These are phyloP conservation scores for Oceanodroma leucorhoa DNA, from an alignment of 2,797 vertebrate genomes.

Conservation along the genomic window DNA sequence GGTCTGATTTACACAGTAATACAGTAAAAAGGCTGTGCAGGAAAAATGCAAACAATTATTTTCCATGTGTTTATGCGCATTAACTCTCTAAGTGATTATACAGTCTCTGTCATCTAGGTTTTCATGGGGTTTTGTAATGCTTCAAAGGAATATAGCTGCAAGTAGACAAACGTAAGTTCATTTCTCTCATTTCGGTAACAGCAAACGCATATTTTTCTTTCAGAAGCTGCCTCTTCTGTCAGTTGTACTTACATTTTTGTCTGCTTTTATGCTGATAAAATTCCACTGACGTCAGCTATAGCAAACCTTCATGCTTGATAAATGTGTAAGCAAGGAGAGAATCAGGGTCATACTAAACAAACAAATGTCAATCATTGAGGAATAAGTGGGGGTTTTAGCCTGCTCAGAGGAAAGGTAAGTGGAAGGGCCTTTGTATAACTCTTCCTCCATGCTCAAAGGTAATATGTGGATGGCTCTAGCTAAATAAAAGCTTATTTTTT, in stretches of 20 bases:
- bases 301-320: neutral
- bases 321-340: neutral
- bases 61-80: conserved; percentile 37
- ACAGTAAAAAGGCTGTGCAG: neutral
- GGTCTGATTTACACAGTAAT: conserved; percentile 39
- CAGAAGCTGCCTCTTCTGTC: conserved; percentile 2
- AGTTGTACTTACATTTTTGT: neutral
- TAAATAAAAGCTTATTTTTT: neutral
- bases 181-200: neutral
- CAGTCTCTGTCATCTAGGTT: neutral
- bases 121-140: neutral
- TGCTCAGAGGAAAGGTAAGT: neutral
- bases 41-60: conserved; percentile 21
- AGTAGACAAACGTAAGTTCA: neutral
- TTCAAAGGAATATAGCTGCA: conserved; percentile 24
- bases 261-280: conserved; percentile 19
- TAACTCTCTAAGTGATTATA: conserved; percentile 42
- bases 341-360: neutral
- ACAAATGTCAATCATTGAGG: neutral
- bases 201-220: conserved; percentile 1
- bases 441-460: neutral
- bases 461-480: neutral
- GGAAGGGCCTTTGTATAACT: neutral
- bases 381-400: neutral
- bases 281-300: neutral